Percentiles rank a stretch among this genome's conserved stretches.
These are phyloP conservation scores for Agonopterix alstromeriana DNA, from an alignment of 2,888 invertebrate species.

Conservation along the genomic window DNA sequence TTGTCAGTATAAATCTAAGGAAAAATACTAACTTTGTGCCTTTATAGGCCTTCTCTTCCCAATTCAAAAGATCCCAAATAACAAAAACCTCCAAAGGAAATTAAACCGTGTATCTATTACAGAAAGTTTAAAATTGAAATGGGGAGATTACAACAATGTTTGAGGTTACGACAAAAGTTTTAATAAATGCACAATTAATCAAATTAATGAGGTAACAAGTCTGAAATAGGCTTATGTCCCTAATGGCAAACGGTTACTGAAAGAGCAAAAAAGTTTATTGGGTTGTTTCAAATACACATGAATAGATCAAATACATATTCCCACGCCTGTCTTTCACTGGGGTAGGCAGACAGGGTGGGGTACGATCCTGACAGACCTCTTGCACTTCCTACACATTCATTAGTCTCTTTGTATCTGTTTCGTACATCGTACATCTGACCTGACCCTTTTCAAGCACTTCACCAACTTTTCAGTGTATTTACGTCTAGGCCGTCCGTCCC, in stretches of 20 bases:
- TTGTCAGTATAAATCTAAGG: conserved; percentile 60
- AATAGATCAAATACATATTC: no score
- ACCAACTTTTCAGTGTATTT: no score
- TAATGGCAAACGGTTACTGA: not conserved
- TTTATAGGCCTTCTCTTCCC: conserved; percentile 30
- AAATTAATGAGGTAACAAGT: conserved; percentile 29
- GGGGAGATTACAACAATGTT: conserved; percentile 1
- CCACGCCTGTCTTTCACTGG: no score
- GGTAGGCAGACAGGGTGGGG: no score
- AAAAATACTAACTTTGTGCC: conserved; percentile 56
- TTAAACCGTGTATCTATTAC: not conserved
- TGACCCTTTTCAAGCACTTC: no score
- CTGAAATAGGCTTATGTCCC: conserved; percentile 14
- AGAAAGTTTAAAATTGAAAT: not conserved
- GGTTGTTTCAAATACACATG: no score
- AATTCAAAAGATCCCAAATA: conserved; percentile 11
- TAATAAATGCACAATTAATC: conserved; percentile 52
- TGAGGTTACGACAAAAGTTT: conserved; percentile 35
- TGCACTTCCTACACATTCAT: no score
- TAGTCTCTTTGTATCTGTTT: no score
- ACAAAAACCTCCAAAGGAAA: not conserved
- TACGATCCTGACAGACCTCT: no score
- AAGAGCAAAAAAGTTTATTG: no score
- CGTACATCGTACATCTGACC: no score
- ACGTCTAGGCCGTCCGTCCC: no score